Conservation (phyloP, 2,888 invertebrate species). For the Sialis fuliginosa region DNA sequence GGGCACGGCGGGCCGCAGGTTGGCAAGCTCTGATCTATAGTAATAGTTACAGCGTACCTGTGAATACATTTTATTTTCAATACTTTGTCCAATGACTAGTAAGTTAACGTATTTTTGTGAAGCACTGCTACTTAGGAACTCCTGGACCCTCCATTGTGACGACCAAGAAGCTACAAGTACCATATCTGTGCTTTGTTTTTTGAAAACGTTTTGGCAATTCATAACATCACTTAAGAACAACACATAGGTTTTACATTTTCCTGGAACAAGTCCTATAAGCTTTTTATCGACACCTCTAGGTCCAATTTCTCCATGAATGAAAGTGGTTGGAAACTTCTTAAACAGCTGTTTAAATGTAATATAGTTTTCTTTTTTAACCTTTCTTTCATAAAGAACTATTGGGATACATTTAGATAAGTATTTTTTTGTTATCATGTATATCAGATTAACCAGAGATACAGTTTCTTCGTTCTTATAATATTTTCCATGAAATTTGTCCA, state of each 20-base stretch:
- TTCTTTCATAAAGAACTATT: constrained; percentile 45
- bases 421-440: constrained; percentile 37
- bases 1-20: no score
- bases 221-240: constrained; percentile 47
- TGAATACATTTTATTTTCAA: constrained; percentile 23
- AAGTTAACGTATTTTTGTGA: constrained; percentile 53
- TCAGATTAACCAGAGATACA: constrained; percentile 37
- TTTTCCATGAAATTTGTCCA: constrained; percentile 18
- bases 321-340: constrained; percentile 33
- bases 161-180: constrained; percentile 51
- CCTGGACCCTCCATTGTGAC: constrained; percentile 56
- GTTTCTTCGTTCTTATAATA: constrained; percentile 26
- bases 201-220: constrained; percentile 36
- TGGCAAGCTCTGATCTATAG: no score
- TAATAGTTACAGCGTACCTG: no score
- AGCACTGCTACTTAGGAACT: constrained; percentile 40
- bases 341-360: constrained; percentile 39
- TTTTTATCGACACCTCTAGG: constrained; percentile 27
- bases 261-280: constrained; percentile 22
- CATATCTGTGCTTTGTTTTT: constrained; percentile 40
- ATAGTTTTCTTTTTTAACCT: constrained; percentile 34
- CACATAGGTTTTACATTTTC: constrained; percentile 43
- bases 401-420: constrained; percentile 47
- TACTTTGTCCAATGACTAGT: constrained; percentile 47
- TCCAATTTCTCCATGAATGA: constrained; percentile 42